Evolutionary conservation across 2,113 vertebrate genomes (phyloP).

Genomic region (Serilophus lunatus): DNA sequence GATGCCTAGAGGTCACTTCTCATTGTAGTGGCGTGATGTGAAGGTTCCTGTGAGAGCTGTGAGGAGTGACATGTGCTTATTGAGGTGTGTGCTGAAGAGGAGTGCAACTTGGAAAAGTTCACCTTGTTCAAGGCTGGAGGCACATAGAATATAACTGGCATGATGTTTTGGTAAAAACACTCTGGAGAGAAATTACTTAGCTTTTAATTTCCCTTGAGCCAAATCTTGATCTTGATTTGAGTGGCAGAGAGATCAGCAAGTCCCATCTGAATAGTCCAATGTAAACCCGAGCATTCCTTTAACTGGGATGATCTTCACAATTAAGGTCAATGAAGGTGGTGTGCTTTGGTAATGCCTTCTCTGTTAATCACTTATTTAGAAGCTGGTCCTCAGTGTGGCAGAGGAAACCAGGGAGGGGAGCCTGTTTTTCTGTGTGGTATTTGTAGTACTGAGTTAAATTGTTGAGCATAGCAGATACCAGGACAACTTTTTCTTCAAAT

Average conservation of each 20-base stretch:
- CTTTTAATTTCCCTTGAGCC: not conserved
- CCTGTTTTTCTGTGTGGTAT: not conserved
- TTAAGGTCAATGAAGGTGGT: not conserved
- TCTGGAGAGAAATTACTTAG: not conserved
- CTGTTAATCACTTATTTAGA: not conserved
- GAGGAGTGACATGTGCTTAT: not conserved
- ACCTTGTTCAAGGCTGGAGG: not conserved
- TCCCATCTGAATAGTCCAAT: not conserved
- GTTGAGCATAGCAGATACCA: not conserved
- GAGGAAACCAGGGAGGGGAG: not conserved
- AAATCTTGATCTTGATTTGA: not conserved
- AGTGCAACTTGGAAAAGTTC: not conserved
- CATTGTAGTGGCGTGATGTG: not conserved
- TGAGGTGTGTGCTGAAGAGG: not conserved
- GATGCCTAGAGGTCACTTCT: not conserved
- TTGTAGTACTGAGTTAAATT: not conserved
- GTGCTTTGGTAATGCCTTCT: not conserved
- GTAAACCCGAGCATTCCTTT: not conserved
- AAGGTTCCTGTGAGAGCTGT: not conserved
- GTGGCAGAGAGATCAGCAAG: not conserved
- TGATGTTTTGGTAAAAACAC: not conserved
- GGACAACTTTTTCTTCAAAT: not conserved
- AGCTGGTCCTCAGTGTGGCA: not conserved
- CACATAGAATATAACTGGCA: not conserved
- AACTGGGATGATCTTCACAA: not conserved